Conservation (phyloP, 2,888 invertebrate species). For the Drosophila pseudotakahashii region DNA sequence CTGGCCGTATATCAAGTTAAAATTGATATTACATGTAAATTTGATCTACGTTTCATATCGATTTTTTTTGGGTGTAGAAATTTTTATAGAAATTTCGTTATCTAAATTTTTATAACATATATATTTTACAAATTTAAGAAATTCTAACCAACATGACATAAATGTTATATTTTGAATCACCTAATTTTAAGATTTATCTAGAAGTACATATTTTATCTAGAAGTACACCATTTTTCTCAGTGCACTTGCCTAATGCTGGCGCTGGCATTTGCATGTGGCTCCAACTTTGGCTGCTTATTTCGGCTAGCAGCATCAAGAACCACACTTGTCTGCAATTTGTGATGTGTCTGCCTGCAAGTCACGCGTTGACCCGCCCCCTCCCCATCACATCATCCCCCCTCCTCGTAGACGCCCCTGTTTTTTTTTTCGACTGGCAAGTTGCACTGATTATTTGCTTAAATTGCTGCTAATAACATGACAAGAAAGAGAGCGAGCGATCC, state of each 20-base stretch:
- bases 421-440: conserved; percentile 49
- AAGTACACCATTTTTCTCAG: background rate
- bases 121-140: too few species aligned
- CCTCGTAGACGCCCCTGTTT: conserved; percentile 19
- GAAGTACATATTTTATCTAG: too few species aligned
- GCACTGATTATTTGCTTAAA: conserved; percentile 83
- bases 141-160: too few species aligned
- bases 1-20: too few species aligned
- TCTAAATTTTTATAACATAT: too few species aligned
- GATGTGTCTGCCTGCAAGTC: conserved; percentile 68
- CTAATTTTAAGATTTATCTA: too few species aligned
- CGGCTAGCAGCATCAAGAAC: conserved; percentile 39
- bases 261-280: conserved; percentile 47
- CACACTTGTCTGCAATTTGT: conserved; percentile 56
- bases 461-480: conserved; percentile 84
- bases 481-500: conserved; percentile 54
- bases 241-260: conserved; percentile 20
- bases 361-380: conserved; percentile 57
- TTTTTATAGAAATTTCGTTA: too few species aligned
- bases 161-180: too few species aligned
- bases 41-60: too few species aligned
- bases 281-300: conserved; percentile 60
- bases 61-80: too few species aligned
- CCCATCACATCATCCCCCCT: conserved; percentile 13
- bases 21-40: too few species aligned